Percentiles rank a stretch among this genome's conserved stretches.
These are phyloP conservation scores for Drosophila engyochracea DNA, from an alignment of 2,888 invertebrate genomes.

Conservation along the genomic window DNA sequence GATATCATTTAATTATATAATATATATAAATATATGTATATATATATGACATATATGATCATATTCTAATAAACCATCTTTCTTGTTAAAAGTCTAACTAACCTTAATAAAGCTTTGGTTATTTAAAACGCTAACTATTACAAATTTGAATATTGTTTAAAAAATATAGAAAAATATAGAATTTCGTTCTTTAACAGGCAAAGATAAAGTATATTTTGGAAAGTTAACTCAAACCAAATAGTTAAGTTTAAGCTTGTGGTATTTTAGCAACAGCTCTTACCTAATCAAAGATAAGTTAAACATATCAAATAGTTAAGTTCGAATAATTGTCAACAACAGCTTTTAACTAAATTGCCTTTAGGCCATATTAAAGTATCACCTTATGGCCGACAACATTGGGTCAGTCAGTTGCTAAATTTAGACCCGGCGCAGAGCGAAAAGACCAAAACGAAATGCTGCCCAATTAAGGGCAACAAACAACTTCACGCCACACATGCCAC, in stretches of 20 bases:
- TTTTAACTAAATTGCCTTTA: background rate
- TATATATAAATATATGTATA: background rate
- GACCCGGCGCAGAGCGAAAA: constrained; percentile 5
- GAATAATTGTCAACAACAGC: background rate
- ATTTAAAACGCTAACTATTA: background rate
- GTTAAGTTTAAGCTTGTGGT: background rate
- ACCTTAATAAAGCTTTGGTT: no score
- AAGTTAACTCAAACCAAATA: background rate
- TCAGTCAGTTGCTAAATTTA: constrained; percentile 67
- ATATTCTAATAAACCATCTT: background rate
- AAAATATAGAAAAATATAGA: background rate
- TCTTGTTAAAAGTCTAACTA: background rate
- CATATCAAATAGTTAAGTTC: background rate
- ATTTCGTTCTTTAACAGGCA: background rate
- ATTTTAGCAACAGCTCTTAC: background rate
- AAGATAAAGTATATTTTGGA: background rate
- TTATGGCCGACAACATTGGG: constrained; percentile 57
- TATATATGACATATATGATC: background rate
- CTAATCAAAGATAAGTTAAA: background rate
- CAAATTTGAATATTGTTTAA: background rate
- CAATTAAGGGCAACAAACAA: constrained; percentile 79
- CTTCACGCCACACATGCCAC: constrained; percentile 81
- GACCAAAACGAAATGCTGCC: constrained; percentile 61
- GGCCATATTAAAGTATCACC: constrained; percentile 15
- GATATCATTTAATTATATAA: background rate